Conservation (phyloP, 1,140 invertebrate genomes). For the Heterodera schachtii region DNA sequence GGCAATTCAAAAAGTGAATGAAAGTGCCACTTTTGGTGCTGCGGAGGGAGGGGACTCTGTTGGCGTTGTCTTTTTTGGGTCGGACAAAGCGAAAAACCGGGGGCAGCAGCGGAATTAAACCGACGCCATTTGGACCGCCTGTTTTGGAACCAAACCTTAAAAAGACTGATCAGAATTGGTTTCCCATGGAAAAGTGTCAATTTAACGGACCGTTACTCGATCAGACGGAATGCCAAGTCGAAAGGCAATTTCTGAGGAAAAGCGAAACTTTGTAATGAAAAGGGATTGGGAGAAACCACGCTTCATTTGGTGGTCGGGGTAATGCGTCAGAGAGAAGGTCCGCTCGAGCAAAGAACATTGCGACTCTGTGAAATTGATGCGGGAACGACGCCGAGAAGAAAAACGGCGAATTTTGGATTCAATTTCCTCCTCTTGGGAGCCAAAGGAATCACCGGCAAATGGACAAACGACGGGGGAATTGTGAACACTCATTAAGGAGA, state of each 20-base stretch:
- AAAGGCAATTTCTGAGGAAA: conserved; percentile 22
- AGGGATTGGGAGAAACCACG: neutral
- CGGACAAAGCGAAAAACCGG: neutral
- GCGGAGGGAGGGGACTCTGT: neutral
- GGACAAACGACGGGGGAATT: neutral
- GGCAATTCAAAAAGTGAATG: neutral
- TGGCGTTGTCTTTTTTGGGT: neutral
- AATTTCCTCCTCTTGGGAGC: neutral
- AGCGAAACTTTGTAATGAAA: neutral
- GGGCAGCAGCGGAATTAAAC: neutral
- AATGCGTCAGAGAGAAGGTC: neutral
- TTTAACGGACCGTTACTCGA: conserved; percentile 28
- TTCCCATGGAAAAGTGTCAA: neutral
- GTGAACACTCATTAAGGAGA: neutral
- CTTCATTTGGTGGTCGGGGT: neutral
- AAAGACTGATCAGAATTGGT: neutral
- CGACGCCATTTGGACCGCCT: conserved; percentile 31
- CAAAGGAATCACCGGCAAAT: neutral
- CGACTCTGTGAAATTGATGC: conserved; percentile 14
- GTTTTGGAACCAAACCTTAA: conserved; percentile 39
- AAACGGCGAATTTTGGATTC: neutral
- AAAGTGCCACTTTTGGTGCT: too few species aligned
- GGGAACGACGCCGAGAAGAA: conserved; percentile 2
- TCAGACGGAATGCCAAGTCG: conserved; percentile 22
- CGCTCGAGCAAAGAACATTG: neutral